Base-by-base conservation (phyloP, 2,888 invertebrate genomes). In the Dolichomitus sp. region DNA sequence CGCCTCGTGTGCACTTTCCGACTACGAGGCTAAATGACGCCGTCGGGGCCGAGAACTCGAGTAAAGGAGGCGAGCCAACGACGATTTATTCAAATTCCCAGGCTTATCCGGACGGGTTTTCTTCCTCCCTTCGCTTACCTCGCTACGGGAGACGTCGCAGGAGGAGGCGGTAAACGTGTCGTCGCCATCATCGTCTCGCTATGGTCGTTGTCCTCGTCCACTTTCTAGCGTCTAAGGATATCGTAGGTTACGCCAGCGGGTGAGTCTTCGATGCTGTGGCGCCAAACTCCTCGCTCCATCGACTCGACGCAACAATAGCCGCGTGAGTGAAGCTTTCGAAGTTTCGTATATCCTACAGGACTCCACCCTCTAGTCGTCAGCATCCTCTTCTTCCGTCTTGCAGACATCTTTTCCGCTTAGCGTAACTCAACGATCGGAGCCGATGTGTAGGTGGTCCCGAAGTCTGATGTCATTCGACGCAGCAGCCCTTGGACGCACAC, bases 41-140 rank as follows among this genome's bases (percentile, higher is more conserved):
- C 77, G 80, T 83, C 80, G 80, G 80, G 83, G 57, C 23, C 42
- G 63, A 66, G 59, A 45, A 27, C 40, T 48, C 80, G 63, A 42
- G 80, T 63, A 59, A 77, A 83, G 23, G 77, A 77, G 73, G 76
- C 73, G 52, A 65, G 80, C 42, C 80, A 80, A 80, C 80, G 80
- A 80, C 83, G 83, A 83, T 83, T 83, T 83, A 83, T 83, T 83
- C 83, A 83, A 83, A 83, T 83, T 82, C 73, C 37, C 73, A 69
- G 77, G 83, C 83, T 83, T 83, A 83, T 83, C 83, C 83, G 72
- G 66, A 48, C 68, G 68, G 61, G 73, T 59, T 69, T 75, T 63
- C 73, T 37, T 69, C 75, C 52, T 52, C 61, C 54, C 63, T 74
- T 69, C 76, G 63, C 73, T 80, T 65, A 48, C 65, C 42, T 74